Evolutionary conservation across 2,888 invertebrate species (phyloP).

Genomic region (Agriopis aurantiaria): DNA sequence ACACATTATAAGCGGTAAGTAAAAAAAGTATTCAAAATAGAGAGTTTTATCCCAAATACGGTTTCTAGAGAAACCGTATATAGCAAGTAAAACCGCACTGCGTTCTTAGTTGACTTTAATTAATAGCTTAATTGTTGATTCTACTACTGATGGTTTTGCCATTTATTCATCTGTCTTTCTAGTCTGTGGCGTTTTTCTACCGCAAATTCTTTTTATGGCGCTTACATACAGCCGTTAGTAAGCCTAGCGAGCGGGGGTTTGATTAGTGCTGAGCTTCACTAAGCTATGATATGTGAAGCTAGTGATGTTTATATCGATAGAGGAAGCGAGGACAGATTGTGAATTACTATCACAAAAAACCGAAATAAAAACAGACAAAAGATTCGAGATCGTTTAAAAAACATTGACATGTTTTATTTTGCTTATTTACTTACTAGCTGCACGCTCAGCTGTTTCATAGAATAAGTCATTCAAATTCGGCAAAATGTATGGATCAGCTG

Average conservation of each 20-base stretch:
- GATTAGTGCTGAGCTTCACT: slow-evolving; percentile 10
- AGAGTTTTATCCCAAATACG: too few species aligned
- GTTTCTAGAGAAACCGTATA: too few species aligned
- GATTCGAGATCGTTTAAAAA: neutral
- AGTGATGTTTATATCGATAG: slow-evolving; percentile 7
- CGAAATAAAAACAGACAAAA: too few species aligned
- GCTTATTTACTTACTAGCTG: too few species aligned
- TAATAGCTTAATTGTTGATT: neutral
- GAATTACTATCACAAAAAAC: neutral
- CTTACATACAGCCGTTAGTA: slow-evolving; percentile 2
- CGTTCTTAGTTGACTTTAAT: too few species aligned
- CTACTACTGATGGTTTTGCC: too few species aligned
- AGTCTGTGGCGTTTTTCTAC: neutral
- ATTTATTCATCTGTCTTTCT: slow-evolving; percentile 1
- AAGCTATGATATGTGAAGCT: slow-evolving; percentile 12
- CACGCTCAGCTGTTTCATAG: too few species aligned
- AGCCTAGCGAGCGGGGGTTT: slow-evolving; percentile 5
- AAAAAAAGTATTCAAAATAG: too few species aligned
- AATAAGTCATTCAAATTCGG: too few species aligned
- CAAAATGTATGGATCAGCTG: too few species aligned
- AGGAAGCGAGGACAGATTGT: neutral
- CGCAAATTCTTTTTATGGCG: slow-evolving; percentile 8
- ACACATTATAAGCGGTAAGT: too few species aligned
- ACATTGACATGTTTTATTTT: neutral
- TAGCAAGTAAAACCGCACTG: too few species aligned